Conservation (phyloP, 2,113 vertebrate genomes). For the Genyomyrus donnyi region DNA sequence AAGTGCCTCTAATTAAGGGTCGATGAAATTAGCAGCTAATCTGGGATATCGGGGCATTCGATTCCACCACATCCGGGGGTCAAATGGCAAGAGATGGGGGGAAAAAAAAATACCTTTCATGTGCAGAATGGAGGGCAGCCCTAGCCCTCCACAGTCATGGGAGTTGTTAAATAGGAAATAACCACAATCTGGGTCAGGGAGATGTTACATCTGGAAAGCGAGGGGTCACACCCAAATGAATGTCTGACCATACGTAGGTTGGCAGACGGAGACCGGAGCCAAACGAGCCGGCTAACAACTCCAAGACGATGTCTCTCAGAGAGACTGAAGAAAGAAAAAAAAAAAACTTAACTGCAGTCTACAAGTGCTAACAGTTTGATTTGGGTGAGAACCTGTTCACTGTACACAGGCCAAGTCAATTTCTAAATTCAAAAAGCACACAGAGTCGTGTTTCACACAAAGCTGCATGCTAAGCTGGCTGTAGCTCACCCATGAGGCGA, state of each 20-base stretch:
- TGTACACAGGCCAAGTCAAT: background rate
- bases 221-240: constrained; percentile 19
- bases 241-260: constrained; percentile 15
- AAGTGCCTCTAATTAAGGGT: constrained; percentile 18
- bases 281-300: background rate
- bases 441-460: background rate
- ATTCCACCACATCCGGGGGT: background rate
- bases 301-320: background rate
- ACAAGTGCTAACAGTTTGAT: background rate
- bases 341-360: background rate
- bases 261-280: constrained; percentile 16
- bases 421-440: background rate
- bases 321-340: background rate
- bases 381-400: background rate
- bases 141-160: background rate
- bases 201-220: constrained; percentile 11
- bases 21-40: constrained; percentile 22
- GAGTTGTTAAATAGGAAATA: constrained; percentile 20
- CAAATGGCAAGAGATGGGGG: background rate
- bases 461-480: background rate
- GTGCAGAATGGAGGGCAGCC: background rate
- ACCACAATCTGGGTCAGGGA: constrained; percentile 17
- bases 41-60: background rate
- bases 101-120: constrained; percentile 1
- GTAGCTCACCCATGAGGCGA: background rate